These are phyloP conservation scores for Asteroscopus sphinx DNA, from an alignment of 2,888 invertebrate species.

Conservation along the genomic window DNA sequence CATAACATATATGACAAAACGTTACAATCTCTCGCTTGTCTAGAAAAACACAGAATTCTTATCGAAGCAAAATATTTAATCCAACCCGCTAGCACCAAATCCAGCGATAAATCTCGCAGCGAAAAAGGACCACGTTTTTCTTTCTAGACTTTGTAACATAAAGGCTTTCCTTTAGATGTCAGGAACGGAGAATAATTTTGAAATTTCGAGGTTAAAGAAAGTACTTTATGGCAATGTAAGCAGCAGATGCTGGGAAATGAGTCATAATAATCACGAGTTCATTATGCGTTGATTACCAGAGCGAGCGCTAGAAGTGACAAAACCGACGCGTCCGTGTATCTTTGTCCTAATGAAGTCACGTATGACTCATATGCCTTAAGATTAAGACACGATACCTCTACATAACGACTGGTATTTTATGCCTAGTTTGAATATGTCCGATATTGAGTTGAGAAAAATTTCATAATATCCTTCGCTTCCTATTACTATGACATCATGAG, in stretches of 20 bases:
- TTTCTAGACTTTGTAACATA: conserved; percentile 32
- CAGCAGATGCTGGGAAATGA: conserved; percentile 34
- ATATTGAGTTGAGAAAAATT: conserved; percentile 26
- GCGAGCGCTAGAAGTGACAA: conserved; percentile 27
- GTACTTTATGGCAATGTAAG: conserved; percentile 31
- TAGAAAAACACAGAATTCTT: conserved; percentile 33
- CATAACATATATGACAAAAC: conserved; percentile 23
- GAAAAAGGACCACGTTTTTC: conserved; percentile 24
- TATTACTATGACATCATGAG: conserved; percentile 35
- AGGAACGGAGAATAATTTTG: conserved; percentile 12
- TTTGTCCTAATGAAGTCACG: conserved; percentile 48
- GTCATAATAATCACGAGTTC: conserved; percentile 43
- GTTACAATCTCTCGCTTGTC: conserved; percentile 9
- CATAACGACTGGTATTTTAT: conserved; percentile 15
- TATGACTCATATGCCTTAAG: conserved; percentile 45
- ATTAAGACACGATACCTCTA: conserved; percentile 25
- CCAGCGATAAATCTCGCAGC: conserved; percentile 43
- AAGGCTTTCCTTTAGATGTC: conserved; percentile 5
- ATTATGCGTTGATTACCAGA: conserved; percentile 40
- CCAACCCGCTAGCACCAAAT: conserved; percentile 37
- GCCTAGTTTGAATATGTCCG: conserved; percentile 5
- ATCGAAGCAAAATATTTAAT: conserved; percentile 48
- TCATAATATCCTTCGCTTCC: conserved; percentile 19
- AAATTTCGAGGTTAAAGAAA: conserved; percentile 24
- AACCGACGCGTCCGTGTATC: conserved; percentile 21